phyloP scores from a whole-genome alignment of 2,113 vertebrate genomes.

The Turnix velox region DNA sequence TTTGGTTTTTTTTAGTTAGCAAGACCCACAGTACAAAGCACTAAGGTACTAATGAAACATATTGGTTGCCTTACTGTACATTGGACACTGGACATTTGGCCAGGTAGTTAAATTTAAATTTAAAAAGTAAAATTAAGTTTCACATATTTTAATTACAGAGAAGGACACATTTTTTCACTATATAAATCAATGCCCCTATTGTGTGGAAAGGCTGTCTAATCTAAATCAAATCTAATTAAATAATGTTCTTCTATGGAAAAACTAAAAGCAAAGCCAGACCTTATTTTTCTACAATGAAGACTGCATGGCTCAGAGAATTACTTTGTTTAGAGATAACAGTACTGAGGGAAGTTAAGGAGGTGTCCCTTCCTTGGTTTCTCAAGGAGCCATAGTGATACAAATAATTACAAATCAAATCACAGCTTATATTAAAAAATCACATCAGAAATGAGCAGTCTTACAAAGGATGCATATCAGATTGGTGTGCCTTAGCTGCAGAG shows the following conservation, averaged over 20 bases:
- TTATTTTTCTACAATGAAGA: background rate
- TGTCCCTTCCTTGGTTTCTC: background rate
- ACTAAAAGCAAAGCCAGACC: background rate
- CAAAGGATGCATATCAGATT: constrained; percentile 8
- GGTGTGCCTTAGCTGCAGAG: background rate
- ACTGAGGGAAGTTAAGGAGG: background rate
- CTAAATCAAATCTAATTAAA: background rate
- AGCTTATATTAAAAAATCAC: constrained; percentile 35
- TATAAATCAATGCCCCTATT: background rate
- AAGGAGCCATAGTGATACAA: background rate
- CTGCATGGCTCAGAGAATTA: background rate
- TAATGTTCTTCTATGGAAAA: background rate
- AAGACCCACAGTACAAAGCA: background rate
- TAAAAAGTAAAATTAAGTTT: background rate
- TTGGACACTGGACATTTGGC: background rate
- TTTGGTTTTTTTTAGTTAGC: background rate
- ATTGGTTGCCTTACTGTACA: background rate
- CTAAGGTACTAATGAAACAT: background rate
- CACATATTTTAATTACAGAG: background rate
- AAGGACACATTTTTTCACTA: background rate
- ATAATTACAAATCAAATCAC: constrained; percentile 25
- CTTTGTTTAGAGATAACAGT: background rate
- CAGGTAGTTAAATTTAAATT: background rate
- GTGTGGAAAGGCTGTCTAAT: background rate
- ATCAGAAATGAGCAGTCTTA: background rate